Base-by-base conservation (phyloP, 2,113 vertebrate species). In the Laterallus jamaicensis region DNA sequence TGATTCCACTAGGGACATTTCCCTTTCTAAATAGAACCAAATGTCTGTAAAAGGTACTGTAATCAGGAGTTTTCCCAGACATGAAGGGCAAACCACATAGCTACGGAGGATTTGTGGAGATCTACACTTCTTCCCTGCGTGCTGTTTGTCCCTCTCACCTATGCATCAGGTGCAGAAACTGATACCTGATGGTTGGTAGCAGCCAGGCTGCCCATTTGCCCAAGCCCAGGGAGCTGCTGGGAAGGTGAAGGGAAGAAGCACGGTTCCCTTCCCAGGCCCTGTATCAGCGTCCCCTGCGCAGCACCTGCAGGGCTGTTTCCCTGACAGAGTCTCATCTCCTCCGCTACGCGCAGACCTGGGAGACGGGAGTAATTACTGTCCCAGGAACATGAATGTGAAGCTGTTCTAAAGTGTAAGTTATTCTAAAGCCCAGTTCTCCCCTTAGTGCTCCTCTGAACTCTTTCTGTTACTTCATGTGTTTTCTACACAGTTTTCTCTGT, bases 201-300 rank as follows among this genome's bases (percentile, higher is more conserved):
- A 69, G n/a, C 15, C 20, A 40, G 25, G 37, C 52, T 81, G 42
- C 44, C 15, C 17, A 56, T 49, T 37, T 17, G 73, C 49, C 79
- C 50, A 49, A 85, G 35, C 24, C 28, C 40, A 8, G 26, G 19
- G 47, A 31, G 50, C 42, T 74, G 35, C 8, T 40, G 49, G 55
- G 60, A 32, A 78, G 44, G 44, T 47, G 44, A 47, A 79, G 49
- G 10, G 26, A 24, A 21, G n/a, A 31, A n/a, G 10, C 10, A 35
- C 14, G 5, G 8, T 14, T 39, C 22, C 24, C 8, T 59, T 32
- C 64, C 40, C 0, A 3, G 54, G 24, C 62, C 13, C 14, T 1
- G 2, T 24, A 13, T 32, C 21, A 40, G 22, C 9, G 15, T 10
- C 6, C 4, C 82, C 39, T 1, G 0, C 31, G 14, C 5, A 19